Conservation (phyloP, 2,888 invertebrate genomes). For the Parnassius mnemosyne region DNA sequence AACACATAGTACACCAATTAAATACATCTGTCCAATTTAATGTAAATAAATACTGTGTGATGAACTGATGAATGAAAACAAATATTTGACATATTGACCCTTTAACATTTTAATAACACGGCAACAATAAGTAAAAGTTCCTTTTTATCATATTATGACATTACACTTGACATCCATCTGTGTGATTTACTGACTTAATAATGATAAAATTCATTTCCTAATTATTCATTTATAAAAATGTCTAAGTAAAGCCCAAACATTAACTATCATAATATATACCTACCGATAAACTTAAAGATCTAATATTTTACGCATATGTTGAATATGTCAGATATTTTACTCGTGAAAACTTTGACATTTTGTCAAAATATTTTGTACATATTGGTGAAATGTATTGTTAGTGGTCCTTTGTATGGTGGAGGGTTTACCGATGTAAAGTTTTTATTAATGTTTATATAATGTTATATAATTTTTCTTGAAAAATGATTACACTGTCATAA, state of each 20-base stretch:
- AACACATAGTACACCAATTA: conserved; percentile 67
- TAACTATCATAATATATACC: no score
- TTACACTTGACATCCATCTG: no score
- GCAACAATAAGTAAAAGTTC: conserved; percentile 12
- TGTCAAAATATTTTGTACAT: conserved; percentile 19
- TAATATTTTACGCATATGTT: conserved; percentile 1
- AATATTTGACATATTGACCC: conserved; percentile 25
- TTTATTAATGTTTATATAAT: conserved; percentile 8
- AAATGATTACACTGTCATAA: background rate
- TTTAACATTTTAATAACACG: conserved; percentile 25
- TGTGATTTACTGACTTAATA: no score
- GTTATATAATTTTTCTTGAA: background rate
- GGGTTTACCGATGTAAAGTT: conserved; percentile 13
- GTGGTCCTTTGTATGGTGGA: conserved; percentile 15
- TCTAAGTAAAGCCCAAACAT: no score
- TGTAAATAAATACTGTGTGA: conserved; percentile 44
- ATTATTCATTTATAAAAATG: no score
- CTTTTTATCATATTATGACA: conserved; percentile 1
- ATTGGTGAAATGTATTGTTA: conserved; percentile 18
- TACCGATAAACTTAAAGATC: background rate
- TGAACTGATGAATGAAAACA: conserved; percentile 35
- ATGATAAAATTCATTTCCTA: no score
- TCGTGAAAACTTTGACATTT: conserved; percentile 17
- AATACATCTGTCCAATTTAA: conserved; percentile 56
- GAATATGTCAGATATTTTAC: conserved; percentile 25